Percentiles rank a stretch among this genome's conserved stretches.
These are phyloP conservation scores for Dugesia japonica DNA, from an alignment of 2,888 invertebrate species.

Conservation along the genomic window DNA sequence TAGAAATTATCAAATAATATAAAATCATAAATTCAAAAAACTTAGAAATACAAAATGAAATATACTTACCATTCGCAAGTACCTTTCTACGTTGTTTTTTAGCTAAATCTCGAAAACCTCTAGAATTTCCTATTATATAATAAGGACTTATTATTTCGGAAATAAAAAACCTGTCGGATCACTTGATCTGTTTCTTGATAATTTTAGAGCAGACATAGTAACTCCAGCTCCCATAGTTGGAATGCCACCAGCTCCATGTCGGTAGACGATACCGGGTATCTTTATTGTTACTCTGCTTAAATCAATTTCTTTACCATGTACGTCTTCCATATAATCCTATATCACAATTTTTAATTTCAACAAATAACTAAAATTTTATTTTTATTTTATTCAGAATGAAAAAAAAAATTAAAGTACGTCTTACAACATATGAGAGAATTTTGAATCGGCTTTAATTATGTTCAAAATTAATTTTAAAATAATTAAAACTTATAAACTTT, in stretches of 20 bases:
- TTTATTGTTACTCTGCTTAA: constrained; percentile 92
- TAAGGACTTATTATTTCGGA: neutral
- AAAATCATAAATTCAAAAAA: too few relatives aligned
- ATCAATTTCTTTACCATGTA: constrained; percentile 82
- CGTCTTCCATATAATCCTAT: constrained; percentile 83
- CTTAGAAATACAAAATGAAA: too few relatives aligned
- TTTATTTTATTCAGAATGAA: too few relatives aligned
- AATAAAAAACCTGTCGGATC: neutral
- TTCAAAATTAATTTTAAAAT: too few relatives aligned
- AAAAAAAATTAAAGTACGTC: too few relatives aligned
- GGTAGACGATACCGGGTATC: constrained; percentile 59
- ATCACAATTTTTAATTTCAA: too few relatives aligned
- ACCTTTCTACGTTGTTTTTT: neutral
- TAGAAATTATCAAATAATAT: too few relatives aligned
- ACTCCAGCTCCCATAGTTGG: neutral
- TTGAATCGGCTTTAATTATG: too few relatives aligned
- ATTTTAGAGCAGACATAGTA: neutral
- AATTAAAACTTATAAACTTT: too few relatives aligned
- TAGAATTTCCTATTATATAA: neutral
- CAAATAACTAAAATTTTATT: too few relatives aligned
- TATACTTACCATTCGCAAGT: neutral
- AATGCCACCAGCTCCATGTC: constrained; percentile 34
- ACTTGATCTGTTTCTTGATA: constrained; percentile 14
- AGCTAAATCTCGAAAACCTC: neutral
- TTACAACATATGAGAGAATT: too few relatives aligned